phyloP scores from a whole-genome alignment of 2,113 vertebrate species.

The Ammodytes marinus region DNA sequence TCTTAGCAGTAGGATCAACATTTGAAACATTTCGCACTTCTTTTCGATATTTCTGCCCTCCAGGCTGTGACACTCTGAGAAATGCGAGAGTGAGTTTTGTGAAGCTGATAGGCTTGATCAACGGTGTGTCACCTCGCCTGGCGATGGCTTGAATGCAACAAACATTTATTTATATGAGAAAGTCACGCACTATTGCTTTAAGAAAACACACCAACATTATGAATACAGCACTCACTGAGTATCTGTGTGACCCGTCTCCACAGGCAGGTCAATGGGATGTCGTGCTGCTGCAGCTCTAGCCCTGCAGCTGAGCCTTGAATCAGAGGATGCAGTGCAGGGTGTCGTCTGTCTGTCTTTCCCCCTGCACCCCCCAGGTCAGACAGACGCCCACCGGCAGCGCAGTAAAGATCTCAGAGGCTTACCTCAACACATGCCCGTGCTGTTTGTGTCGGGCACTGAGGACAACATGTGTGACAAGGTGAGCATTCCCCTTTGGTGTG shows the following conservation, averaged over 20 bases:
- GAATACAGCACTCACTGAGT: background rate
- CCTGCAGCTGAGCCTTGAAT: conserved; percentile 68
- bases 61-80: too few relatives aligned
- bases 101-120: too few relatives aligned
- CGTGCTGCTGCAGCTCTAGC: conserved; percentile 89
- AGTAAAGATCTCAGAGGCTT: conserved; percentile 89
- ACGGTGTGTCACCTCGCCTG: too few relatives aligned
- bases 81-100: too few relatives aligned
- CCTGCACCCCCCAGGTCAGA: conserved; percentile 90
- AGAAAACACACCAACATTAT: background rate
- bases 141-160: too few relatives aligned
- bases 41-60: too few relatives aligned
- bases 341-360: conserved; percentile 94
- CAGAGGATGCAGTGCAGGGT: conserved; percentile 84
- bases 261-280: conserved; percentile 95
- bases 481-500: conserved; percentile 29
- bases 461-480: conserved; percentile 95
- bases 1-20: too few relatives aligned
- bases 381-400: conserved; percentile 84
- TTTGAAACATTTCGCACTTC: too few relatives aligned
- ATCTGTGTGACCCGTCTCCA: background rate
- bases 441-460: conserved; percentile 93
- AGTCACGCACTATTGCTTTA: too few relatives aligned
- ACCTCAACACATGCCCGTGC: conserved; percentile 82
- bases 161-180: too few relatives aligned